Evolutionary conservation across 2,888 invertebrate species (phyloP), one percentile per base, ranked within the genome.

Genomic region (Polymixis lichenea): DNA sequence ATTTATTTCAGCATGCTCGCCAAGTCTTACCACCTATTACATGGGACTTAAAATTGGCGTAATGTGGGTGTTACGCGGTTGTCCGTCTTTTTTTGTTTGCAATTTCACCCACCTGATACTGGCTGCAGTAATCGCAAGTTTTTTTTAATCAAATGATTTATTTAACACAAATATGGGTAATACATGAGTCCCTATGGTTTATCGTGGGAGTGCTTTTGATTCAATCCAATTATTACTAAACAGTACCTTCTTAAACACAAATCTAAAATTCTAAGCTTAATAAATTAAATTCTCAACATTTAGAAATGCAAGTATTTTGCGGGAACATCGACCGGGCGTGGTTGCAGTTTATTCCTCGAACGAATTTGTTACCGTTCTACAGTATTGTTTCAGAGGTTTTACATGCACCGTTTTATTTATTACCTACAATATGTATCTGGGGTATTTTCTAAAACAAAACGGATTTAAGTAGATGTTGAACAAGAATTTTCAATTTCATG

Each of bases 281-380:
- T 69, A 79, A 79, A 79, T 83, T 66, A 66, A 74, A 65, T 75
- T 58, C 74, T 60, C 38, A 83, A 49, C 74, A 28, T 83, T 79
- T 67, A 53, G 80, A 69, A 67, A 32, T 84, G 80, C 84, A 66
- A 82, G 68, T 56, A 72, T 83, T 38, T 60, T 79, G 80, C 61
- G 68, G 81, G 46, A 62, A 85, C 82, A 87, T 60, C 51, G 70
- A 19, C 49, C 66, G 78, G 86, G 87, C 87, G 86, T 77, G 87
- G 85, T 53, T 80, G 85, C 82, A 87, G 64, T 80, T 78, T 78
- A 69, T 83, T 78, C 53, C 75, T 75, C 62, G 55, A 87, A 83
- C 73, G 69, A 77, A 83, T 87, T 83, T 77, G 83, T 85, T 77
- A 83, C 75, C 76, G 61, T 76, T 77, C 77, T 70, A 81, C 74